phyloP scores from a whole-genome alignment of 2,797 vertebrate species.

The Choloepus didactylus region DNA sequence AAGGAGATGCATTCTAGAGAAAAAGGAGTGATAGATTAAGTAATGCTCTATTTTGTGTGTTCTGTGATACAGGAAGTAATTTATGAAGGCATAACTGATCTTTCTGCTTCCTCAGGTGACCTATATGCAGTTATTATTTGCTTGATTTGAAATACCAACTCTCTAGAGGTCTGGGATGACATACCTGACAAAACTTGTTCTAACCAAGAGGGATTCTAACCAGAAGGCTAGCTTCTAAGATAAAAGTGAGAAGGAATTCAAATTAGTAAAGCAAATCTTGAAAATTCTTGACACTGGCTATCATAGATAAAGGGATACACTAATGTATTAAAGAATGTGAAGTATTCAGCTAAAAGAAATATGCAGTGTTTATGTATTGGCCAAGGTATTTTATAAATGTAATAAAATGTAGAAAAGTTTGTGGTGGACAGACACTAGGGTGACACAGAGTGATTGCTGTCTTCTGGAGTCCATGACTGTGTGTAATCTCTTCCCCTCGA shows the following conservation, averaged over 20 bases:
- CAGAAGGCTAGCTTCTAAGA: neutral
- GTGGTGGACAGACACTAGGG: neutral
- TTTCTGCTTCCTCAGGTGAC: neutral
- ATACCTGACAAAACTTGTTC: neutral
- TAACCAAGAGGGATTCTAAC: neutral
- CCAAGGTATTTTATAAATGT: neutral
- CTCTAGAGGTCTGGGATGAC: neutral
- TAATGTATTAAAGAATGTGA: slow-evolving; percentile 18
- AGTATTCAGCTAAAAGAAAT: neutral
- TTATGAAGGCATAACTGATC: neutral
- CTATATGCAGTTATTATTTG: neutral
- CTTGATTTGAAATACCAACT: neutral
- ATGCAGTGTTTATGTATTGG: neutral
- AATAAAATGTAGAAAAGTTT: neutral
- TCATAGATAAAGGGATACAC: neutral
- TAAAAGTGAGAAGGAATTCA: neutral
- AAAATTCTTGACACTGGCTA: neutral
- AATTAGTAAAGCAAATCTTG: neutral
- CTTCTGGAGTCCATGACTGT: neutral
- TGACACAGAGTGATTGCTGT: neutral
- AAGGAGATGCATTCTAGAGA: neutral
- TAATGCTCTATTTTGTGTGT: neutral
- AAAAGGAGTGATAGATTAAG: neutral
- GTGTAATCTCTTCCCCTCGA: neutral
- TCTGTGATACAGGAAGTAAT: neutral